phyloP scores from a whole-genome alignment of 2,888 invertebrate genomes.

The Drosophila lutescens region DNA sequence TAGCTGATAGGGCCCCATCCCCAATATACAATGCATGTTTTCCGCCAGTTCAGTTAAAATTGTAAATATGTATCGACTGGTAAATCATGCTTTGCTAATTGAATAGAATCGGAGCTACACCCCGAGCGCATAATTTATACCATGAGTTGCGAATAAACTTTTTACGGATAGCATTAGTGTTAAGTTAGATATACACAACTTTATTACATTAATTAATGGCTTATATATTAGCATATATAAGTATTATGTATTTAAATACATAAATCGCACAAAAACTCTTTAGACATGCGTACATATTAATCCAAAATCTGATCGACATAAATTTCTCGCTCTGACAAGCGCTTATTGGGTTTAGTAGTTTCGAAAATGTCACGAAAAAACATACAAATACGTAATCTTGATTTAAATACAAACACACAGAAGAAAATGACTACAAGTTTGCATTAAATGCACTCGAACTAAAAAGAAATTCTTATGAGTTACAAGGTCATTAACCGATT shows the following conservation, averaged over 20 bases:
- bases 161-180: constrained; percentile 17
- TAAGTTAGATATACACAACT: constrained; percentile 71
- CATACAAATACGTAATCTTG: constrained; percentile 39
- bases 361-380: constrained; percentile 32
- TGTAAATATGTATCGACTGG: constrained; percentile 19
- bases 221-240: constrained; percentile 53
- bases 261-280: constrained; percentile 62
- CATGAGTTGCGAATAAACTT: constrained; percentile 9
- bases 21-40: neutral
- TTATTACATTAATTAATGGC: constrained; percentile 77
- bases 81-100: neutral
- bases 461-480: constrained; percentile 64
- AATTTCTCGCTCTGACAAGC: constrained; percentile 37
- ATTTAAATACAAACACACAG: constrained; percentile 53
- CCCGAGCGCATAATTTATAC: constrained; percentile 10
- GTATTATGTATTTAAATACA: constrained; percentile 69
- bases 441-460: constrained; percentile 80
- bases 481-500: constrained; percentile 40
- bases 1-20: constrained; percentile 6
- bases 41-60: neutral
- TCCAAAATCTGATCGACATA: constrained; percentile 45
- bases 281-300: constrained; percentile 36
- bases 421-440: constrained; percentile 71
- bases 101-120: neutral
- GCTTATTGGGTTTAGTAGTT: constrained; percentile 33